Base-by-base conservation (phyloP, 2,797 vertebrate genomes). In the Anisognathus igniventris region DNA sequence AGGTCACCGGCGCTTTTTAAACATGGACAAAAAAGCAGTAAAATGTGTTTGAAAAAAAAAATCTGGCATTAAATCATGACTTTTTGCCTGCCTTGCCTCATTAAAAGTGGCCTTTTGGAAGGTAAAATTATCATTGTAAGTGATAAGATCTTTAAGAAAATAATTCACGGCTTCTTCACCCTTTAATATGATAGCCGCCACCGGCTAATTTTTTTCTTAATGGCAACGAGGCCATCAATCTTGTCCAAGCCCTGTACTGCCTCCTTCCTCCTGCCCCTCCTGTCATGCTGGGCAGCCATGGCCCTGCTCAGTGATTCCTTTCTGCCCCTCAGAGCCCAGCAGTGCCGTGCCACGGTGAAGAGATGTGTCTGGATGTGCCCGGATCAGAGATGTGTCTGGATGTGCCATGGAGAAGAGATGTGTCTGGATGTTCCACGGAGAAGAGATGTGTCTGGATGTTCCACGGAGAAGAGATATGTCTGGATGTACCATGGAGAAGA, bases 61-160 rank as follows among this genome's bases (percentile, higher is more conserved):
- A 97, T 97, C 96, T 89, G 75, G 98, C 97, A 98, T 97, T 98
- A 98, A 98, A 98, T 98, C 98, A 98, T 98, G 98, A 98, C 98
- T 98, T 98, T 98, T 98, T 98, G 98, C 98, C 97, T 98, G 97
- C 96, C 96, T 98, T 95, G 96, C 97, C 97, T 98, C 98, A 98
- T 98, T 98, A 98, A 98, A 98, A 98, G 97, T 98, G 98, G 98
- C 98, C 98, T 98, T 98, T 98, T 98, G 98, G 98, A 98, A 98
- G 98, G 98, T 98, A 98, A 98, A 98, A 98, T 98, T 98, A 98
- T 98, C 98, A 98, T 98, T 98, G 98, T 98, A 98, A 98, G 98
- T 97, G 98, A 98, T 98, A 98, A 98, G 98, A 98, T 98, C 98
- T 98, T 98, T 98, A 98, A 98, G 98, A 98, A 98, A 98, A 98